phyloP scores from a whole-genome alignment of 2,888 invertebrate species.

The Troilus luridus region DNA sequence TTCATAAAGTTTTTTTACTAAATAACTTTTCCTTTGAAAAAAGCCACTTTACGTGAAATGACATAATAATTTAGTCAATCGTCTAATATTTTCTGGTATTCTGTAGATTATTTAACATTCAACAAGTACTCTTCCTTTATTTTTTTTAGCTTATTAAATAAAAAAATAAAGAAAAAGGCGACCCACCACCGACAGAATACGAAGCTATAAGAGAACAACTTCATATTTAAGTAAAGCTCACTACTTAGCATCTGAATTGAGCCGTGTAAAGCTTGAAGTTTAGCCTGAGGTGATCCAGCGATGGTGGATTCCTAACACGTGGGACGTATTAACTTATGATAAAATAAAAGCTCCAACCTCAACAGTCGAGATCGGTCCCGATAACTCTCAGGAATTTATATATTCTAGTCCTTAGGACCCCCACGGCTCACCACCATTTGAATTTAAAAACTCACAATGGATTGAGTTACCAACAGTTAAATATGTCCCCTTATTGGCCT shows the following conservation, averaged over 20 bases:
- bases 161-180: not conserved
- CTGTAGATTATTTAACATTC: too few relatives aligned
- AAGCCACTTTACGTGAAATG: too few relatives aligned
- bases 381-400: constrained; percentile 35
- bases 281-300: not conserved
- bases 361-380: not conserved
- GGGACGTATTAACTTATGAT: constrained; percentile 42
- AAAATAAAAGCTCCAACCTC: constrained; percentile 31
- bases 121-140: too few relatives aligned
- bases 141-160: too few relatives aligned
- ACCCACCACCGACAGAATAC: not conserved
- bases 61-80: too few relatives aligned
- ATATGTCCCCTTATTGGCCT: constrained; percentile 28
- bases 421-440: not conserved
- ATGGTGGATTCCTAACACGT: not conserved
- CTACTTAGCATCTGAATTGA: not conserved
- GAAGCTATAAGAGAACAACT: not conserved
- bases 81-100: too few relatives aligned
- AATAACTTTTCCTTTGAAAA: too few relatives aligned
- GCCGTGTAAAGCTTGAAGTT: not conserved
- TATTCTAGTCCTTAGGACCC: not conserved
- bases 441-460: constrained; percentile 35
- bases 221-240: constrained; percentile 8
- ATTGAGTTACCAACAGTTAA: constrained; percentile 45
- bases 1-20: too few relatives aligned